Conservation (phyloP, 1,140 invertebrate genomes). For the Diachasma alloeum region DNA sequence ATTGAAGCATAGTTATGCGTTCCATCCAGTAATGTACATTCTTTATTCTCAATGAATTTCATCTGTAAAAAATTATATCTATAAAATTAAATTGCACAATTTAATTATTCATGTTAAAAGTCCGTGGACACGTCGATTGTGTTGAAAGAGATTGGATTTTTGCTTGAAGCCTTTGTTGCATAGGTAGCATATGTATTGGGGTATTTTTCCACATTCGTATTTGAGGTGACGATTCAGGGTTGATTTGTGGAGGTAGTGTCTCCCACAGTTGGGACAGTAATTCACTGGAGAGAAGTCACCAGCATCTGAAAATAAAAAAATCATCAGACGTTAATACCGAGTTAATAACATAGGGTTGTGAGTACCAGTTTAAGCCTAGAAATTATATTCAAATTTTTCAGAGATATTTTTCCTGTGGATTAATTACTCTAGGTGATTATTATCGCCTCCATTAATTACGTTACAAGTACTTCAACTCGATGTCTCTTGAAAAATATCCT, state of each 20-base stretch:
- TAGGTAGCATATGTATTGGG: conserved; percentile 59
- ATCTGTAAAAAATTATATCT: too few species aligned
- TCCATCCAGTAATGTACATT: background rate
- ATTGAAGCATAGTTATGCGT: background rate
- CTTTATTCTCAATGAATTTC: background rate
- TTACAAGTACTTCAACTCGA: too few species aligned
- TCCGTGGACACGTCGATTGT: conserved; percentile 45
- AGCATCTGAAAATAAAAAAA: conserved; percentile 1
- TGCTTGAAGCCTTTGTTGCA: conserved; percentile 56
- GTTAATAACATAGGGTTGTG: too few species aligned
- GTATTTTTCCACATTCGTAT: conserved; percentile 62
- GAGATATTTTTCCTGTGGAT: too few species aligned
- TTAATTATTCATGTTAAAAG: background rate
- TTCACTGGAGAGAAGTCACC: background rate
- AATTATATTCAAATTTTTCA: too few species aligned
- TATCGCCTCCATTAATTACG: too few species aligned
- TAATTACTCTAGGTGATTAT: too few species aligned
- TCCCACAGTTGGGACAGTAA: conserved; percentile 46
- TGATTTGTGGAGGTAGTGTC: conserved; percentile 55
- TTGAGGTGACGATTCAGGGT: conserved; percentile 55
- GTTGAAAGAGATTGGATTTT: conserved; percentile 60
- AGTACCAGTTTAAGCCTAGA: too few species aligned
- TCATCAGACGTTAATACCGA: background rate
- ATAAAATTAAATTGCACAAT: too few species aligned
- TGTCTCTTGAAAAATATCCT: too few species aligned